Evolutionary conservation across 2,888 invertebrate species (phyloP), one percentile per base, ranked within the genome.

Genomic region (Macropis europaea): DNA sequence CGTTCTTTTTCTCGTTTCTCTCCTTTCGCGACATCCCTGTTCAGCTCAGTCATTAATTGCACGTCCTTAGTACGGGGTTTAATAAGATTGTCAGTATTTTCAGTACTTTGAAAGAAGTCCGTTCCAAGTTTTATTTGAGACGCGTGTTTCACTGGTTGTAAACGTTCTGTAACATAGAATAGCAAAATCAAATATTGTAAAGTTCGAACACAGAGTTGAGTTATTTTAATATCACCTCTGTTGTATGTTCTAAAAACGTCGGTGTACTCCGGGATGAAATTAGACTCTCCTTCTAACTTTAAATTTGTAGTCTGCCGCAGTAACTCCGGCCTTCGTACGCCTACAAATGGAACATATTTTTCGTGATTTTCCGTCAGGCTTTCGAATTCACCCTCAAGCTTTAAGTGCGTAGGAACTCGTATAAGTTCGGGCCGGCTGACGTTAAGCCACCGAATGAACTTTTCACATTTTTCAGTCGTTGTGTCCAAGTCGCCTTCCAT

Each of bases 401-500:
- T 90, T 22, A 92, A 84, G 79, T 92, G 90, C 0, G 91, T 90
- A 1, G 90, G 87, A 11, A 87, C 59, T 30, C 91, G 91, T 48
- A 85, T 86, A 4, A 91, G 83, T 36, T 90, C 89, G n/a, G 91
- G 90, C 24, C 91, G 90, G 22, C 79, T 87, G 43, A 86, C 88
- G 74, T 87, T 86, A 11, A 88, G 66, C 87, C 88, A 89, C 15
- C 76, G 83, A 48, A 89, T 87, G 74, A 86, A 89, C 76, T 91
- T 90, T 34, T 91, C 91, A 57, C 90, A 88, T 76, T 90, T 91
- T 79, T 92, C 92, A 42, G 92, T 91, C 79, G 88, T 89, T 9
- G 89, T 87, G 13, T 87, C 87, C 73, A 91, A 89, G 38, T 91
- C 90, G n/a, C 92, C 92, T 79, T 92, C 92, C 79, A 92, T 87